Conservation (phyloP, 2,113 vertebrate genomes). For the Periophthalmodon schlosseri region DNA sequence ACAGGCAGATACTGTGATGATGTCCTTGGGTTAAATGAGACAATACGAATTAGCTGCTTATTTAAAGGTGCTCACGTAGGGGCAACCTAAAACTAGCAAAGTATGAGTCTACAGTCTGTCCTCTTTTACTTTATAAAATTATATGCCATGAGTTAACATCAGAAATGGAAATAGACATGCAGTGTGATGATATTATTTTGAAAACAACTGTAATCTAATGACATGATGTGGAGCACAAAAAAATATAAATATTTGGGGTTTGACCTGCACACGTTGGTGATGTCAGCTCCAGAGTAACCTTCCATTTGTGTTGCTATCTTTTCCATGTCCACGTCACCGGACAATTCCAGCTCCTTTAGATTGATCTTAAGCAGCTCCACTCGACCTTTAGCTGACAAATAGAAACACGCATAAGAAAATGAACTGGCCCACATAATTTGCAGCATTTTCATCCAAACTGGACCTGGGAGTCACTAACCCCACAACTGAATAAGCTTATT, state of each 20-base stretch:
- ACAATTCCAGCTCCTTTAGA: slow-evolving; percentile 91
- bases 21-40: neutral
- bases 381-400: slow-evolving; percentile 84
- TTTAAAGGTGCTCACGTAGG: too few relatives aligned
- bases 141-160: neutral
- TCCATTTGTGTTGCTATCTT: slow-evolving; percentile 95
- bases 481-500: slow-evolving; percentile 17
- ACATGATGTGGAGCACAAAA: neutral
- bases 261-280: slow-evolving; percentile 97
- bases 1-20: neutral
- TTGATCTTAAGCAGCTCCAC: slow-evolving; percentile 93
- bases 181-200: neutral
- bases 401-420: neutral
- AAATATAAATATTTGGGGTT: neutral
- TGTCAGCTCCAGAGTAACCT: slow-evolving; percentile 97
- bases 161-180: neutral
- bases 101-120: too few relatives aligned
- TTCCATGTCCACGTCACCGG: slow-evolving; percentile 88
- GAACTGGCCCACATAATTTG: too few relatives aligned
- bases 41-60: neutral
- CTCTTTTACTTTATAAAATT: too few relatives aligned
- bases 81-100: too few relatives aligned
- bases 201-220: neutral
- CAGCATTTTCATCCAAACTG: too few relatives aligned
- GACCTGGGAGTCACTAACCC: too few relatives aligned